Evolutionary conservation across 2,888 invertebrate species (phyloP).

Genomic region (Lucinisca nassula): DNA sequence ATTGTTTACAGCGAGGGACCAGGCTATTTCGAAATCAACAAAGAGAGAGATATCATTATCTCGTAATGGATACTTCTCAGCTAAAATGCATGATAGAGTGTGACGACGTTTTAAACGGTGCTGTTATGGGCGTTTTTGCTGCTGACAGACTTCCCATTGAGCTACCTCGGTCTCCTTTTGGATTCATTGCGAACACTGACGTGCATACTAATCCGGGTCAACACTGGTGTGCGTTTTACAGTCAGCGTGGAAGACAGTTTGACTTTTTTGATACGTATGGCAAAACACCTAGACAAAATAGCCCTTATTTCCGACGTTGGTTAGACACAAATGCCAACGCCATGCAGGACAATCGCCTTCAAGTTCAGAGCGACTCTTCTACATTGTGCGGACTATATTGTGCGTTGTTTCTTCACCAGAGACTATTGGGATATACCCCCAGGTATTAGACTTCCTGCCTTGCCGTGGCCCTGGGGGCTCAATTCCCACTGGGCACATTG

Average conservation of each 20-base stretch:
- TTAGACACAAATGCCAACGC: neutral
- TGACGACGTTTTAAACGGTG: neutral
- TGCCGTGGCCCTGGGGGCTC: too few relatives aligned
- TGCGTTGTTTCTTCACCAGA: conserved; percentile 37
- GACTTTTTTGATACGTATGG: conserved; percentile 50
- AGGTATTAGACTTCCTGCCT: too few relatives aligned
- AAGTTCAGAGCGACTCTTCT: conserved; percentile 35
- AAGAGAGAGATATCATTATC: conserved; percentile 24
- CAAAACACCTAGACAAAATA: conserved; percentile 19
- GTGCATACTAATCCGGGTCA: conserved; percentile 21
- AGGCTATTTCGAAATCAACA: conserved; percentile 32
- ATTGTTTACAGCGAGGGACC: conserved; percentile 39
- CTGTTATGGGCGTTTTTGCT: conserved; percentile 15
- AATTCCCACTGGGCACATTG: too few relatives aligned
- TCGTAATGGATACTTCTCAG: conserved; percentile 29
- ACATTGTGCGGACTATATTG: conserved; percentile 46
- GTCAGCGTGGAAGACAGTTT: neutral
- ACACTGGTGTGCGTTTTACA: conserved; percentile 41
- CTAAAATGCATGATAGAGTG: conserved; percentile 29
- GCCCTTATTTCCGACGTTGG: conserved; percentile 31
- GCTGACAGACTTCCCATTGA: neutral
- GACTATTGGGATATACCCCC: conserved; percentile 21
- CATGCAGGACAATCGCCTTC: conserved; percentile 2
- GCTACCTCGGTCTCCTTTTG: neutral
- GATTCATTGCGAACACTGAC: conserved; percentile 34